Evolutionary conservation across 2,113 vertebrate genomes (phyloP), one percentile per base, ranked within the genome.

Genomic region (Myotis yumanensis): DNA sequence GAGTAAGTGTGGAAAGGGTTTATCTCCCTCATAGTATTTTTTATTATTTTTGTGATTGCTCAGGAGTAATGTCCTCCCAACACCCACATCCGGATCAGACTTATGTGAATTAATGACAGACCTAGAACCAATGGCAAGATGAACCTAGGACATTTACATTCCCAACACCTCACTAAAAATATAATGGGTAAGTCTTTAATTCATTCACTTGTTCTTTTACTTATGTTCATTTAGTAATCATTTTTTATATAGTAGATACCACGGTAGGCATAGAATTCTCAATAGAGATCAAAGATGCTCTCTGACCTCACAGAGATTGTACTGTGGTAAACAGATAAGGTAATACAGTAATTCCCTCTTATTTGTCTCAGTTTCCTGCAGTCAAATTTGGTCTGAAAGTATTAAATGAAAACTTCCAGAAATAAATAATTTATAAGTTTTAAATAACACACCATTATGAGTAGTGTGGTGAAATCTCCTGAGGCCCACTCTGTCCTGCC

Each of bases 61-160:
- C 18, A 52, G 62, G 22, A 75, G 2, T 69, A 40, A 18, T 40
- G 1, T 0, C 5, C 0, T 54, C 12, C 4, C 10, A 5, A 1
- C 35, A 2, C 17, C 48, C 4, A 30, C 20, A 18, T 87, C 4
- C 5, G 5, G 22, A 69, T 15, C 11, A 83, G 11, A 3, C 18
- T 40, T 17, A 10, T 0, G 18, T 66, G 51, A 57, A 72, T 18
- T 37, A 51, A 22, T 69, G 25, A 15, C 35, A 83, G 30, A 35
- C 10, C 71, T 75, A 57, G 43, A 83, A 59, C 3, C 28, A n/a
- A 66, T 52, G 23, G 10, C 25, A 25, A 46, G 9, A 87, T 11
- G 7, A 59, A 5, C 11, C n/a, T 15, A 68, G 32, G 46, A 35
- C 5, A 62, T 80, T 75, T 82, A 9, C 14, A 23, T 59, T 81